Percentiles rank a stretch among this genome's conserved stretches.
Conservation (phyloP, 2,888 invertebrate genomes). For the Eilema caniola region DNA sequence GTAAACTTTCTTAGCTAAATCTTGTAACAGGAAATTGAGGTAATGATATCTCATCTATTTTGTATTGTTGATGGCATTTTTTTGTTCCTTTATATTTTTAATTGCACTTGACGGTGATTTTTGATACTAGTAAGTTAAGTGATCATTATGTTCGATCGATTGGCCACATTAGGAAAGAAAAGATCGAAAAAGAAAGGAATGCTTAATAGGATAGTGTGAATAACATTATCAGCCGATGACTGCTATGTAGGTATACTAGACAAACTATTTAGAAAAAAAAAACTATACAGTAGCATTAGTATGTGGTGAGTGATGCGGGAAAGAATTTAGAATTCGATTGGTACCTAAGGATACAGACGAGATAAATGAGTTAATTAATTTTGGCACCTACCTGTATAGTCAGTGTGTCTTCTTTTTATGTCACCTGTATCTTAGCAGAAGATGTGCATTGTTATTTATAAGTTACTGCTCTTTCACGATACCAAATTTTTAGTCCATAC, state of each 20-base stretch:
- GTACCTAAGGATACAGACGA: too few relatives aligned
- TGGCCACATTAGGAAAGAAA: not conserved
- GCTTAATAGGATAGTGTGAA: not conserved
- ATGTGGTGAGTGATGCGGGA: too few relatives aligned
- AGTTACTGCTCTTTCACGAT: too few relatives aligned
- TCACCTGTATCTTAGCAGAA: not conserved
- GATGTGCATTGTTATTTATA: not conserved
- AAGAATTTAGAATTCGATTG: too few relatives aligned
- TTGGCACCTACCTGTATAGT: too few relatives aligned
- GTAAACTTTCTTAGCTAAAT: not conserved
- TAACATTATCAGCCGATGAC: too few relatives aligned
- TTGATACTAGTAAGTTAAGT: not conserved
- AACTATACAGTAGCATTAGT: too few relatives aligned
- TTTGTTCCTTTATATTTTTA: not conserved
- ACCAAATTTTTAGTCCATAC: not conserved
- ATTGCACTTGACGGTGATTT: constrained; percentile 19
- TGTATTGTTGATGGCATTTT: constrained; percentile 24
- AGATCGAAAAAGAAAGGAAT: not conserved
- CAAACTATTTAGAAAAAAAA: too few relatives aligned
- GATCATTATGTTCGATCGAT: too few relatives aligned
- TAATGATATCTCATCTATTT: constrained; percentile 22
- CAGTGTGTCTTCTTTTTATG: too few relatives aligned
- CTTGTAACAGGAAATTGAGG: not conserved
- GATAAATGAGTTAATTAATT: too few relatives aligned
- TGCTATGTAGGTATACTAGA: too few relatives aligned